Evolutionary conservation across 2,797 vertebrate species (phyloP), one percentile per base, ranked within the genome.

Genomic region (Gambelia wislizenii): DNA sequence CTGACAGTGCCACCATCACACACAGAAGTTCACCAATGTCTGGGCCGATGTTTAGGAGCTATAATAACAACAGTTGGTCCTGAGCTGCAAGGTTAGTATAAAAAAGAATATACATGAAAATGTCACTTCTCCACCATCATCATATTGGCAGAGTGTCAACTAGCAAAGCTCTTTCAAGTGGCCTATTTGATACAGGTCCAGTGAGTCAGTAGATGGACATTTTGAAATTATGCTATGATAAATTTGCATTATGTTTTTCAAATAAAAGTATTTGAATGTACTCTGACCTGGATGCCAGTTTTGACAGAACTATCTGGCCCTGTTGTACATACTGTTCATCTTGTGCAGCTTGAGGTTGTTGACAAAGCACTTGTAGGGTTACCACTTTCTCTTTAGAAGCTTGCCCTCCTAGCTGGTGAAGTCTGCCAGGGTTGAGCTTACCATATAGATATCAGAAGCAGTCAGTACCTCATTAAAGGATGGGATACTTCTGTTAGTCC

Each of bases 61-160:
- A 98, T 99, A 88, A 99, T 99, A 97, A 99, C 99, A 91, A 99
- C 99, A 7, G 99, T 99, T 86, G 99, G 99, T 52, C 99, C 99
- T 83, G 99, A 99, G 93, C 96, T 99, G 82, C 99, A 99, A 96
- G 99, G 99, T 99, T 94, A 97, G 94, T 95, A 69, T 59, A 39
- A 74, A 87, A 76, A 70, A 10, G 27, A 49, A 7, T 75, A 42
- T 33, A 83, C 49, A 61, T 27, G n/a, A n/a, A 54, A 70, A 36
- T 18, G 4, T 85, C 18, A 22, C 70, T 20, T 74, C 22, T 39
- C 70, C 36, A 39, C 70, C 39, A 42, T 39, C 70, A 74, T 39
- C 16, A 20, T 74, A 20, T 7, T 6, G 8, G 20, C 7, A 39
- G n/a, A 72, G 16, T 42, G 18, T 39, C 39, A 36, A 18, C 70